Evolutionary conservation across 2,113 vertebrate species (phyloP).

Genomic region (Polyodon spathula): DNA sequence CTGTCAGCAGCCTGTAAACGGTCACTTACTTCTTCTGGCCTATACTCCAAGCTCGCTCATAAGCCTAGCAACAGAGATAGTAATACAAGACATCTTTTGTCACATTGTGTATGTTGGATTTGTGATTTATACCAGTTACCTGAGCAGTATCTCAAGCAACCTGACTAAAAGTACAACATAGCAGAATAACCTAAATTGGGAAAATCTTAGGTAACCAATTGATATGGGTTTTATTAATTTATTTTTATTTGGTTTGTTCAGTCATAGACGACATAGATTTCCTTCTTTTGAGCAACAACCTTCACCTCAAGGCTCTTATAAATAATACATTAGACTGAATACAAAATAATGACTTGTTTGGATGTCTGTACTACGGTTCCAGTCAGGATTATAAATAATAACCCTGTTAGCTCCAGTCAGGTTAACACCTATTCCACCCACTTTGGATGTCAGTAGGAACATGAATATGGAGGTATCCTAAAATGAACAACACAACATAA

Average conservation of each 20-base stretch:
- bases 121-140: too few species aligned
- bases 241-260: too few species aligned
- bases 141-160: too few species aligned
- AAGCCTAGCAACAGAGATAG: constrained; percentile 58
- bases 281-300: too few species aligned
- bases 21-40: constrained; percentile 91
- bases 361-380: constrained; percentile 96
- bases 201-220: too few species aligned
- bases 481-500: constrained; percentile 18
- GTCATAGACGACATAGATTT: too few species aligned
- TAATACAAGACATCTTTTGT: too few species aligned
- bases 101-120: too few species aligned
- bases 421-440: constrained; percentile 90
- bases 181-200: constrained; percentile 15
- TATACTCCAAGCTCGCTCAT: constrained; percentile 93
- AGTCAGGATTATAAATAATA: constrained; percentile 95
- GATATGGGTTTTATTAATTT: too few species aligned
- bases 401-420: constrained; percentile 92
- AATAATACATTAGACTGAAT: too few species aligned
- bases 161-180: constrained; percentile 37
- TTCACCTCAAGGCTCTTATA: too few species aligned
- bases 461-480: constrained; percentile 85
- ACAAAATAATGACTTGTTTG: constrained; percentile 58
- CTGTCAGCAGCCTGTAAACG: constrained; percentile 86
- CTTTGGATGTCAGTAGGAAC: constrained; percentile 90